Conservation (phyloP, 2,113 vertebrate species). For the Lasiurus borealis region DNA sequence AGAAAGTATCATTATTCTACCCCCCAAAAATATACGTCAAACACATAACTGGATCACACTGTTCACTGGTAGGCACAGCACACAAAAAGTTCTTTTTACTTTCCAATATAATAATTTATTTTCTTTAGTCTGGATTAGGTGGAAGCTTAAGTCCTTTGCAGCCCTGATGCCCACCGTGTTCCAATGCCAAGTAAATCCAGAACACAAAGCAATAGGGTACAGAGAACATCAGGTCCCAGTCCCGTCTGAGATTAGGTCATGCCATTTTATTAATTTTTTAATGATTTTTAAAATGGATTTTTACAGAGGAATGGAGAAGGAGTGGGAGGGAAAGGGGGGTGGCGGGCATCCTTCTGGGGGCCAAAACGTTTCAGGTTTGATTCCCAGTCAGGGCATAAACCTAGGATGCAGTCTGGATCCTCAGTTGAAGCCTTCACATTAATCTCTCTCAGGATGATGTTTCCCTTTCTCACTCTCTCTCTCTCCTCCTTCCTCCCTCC, state of each 20-base stretch:
- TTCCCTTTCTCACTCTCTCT: too few species aligned
- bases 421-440: too few species aligned
- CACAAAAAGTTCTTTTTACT: background rate
- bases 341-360: too few species aligned
- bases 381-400: too few species aligned
- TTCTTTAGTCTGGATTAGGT: background rate
- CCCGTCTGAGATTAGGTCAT: background rate
- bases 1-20: background rate
- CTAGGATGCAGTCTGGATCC: too few species aligned
- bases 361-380: too few species aligned
- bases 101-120: background rate
- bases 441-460: too few species aligned
- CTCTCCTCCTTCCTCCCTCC: too few species aligned
- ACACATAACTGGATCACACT: background rate
- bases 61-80: background rate
- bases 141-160: background rate
- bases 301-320: too few species aligned
- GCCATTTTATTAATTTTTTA: too few species aligned
- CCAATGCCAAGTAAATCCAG: background rate
- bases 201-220: background rate
- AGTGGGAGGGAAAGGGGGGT: too few species aligned
- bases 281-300: too few species aligned
- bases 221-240: background rate
- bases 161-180: background rate
- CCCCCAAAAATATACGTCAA: background rate